A percentile compares a stretch with the other conserved stretches of the same genome.
These are phyloP conservation scores for Condylura cristata DNA, from an alignment of 2,113 vertebrate species.

Conservation along the genomic window DNA sequence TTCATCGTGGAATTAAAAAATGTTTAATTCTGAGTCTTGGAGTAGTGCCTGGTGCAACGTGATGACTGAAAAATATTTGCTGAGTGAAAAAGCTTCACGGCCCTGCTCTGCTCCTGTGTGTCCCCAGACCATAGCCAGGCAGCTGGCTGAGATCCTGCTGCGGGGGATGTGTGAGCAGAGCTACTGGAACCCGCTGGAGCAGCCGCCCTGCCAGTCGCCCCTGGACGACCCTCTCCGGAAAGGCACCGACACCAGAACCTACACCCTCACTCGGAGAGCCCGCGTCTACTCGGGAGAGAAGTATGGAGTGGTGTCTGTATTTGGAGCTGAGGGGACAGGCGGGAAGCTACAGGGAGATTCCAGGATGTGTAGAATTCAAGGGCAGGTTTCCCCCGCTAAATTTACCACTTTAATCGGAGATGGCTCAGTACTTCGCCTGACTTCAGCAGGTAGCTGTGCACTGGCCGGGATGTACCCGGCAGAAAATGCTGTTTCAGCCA, in stretches of 20 bases:
- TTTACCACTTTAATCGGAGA: neutral
- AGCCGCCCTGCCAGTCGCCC: conserved; percentile 95
- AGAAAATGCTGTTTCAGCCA: neutral
- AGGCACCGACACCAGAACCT: conserved; percentile 91
- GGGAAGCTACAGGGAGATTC: neutral
- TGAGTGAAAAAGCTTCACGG: neutral
- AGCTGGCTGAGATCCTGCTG: conserved; percentile 97
- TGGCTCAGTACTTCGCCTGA: neutral
- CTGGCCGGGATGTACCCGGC: neutral
- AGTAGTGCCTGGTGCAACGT: neutral
- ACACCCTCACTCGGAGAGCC: conserved; percentile 91
- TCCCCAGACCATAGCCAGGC: conserved; percentile 96
- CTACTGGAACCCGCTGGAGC: conserved; percentile 98
- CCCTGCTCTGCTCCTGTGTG: conserved; percentile 10
- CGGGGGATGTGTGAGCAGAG: conserved; percentile 99
- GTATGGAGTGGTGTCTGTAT: conserved; percentile 83
- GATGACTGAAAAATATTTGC: neutral
- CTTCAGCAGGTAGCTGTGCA: neutral
- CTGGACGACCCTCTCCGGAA: conserved; percentile 94
- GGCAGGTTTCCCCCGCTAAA: neutral
- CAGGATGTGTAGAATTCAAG: too few species aligned
- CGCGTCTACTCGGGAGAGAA: conserved; percentile 97
- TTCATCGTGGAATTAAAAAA: neutral
- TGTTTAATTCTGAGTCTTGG: neutral
- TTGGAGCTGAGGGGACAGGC: neutral